Base-by-base conservation (phyloP, 2,113 vertebrate genomes). In the Melanocharis versteri region DNA sequence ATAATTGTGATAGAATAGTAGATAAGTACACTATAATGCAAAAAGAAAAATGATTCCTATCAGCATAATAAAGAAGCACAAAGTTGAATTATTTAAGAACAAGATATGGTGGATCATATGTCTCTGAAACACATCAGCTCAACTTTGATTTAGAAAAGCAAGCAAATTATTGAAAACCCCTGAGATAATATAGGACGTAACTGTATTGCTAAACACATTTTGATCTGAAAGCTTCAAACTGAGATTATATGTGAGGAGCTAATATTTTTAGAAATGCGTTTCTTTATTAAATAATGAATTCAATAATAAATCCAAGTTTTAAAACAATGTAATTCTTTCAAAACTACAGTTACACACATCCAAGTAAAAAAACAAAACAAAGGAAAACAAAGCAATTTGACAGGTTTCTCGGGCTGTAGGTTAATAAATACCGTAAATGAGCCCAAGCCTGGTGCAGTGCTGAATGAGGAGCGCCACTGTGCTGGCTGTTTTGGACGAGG, bases 141-240 rank as follows among this genome's bases (percentile, higher is more conserved):
- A 83, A 68, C 9, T 28, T 8, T 69, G 62, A 35, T 42, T 77
- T 33, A 77, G 45, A 81, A 87, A 84, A 73, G 8, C 16, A n/a
- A 71, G 21, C 0, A 0, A 65, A 53, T 56, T 56, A 53, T 12
- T 75, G 33, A 48, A 79, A 81, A 73, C 1, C 3, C 17, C 2
- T 16, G 40, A 91, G 24, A 35, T 61, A 73, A 69, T 28, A 51
- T 9, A 33, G 40, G 11, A 48, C 50, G 20, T 83, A 31, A 51
- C 14, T 40, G 4, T 61, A 65, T 54, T 75, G 4, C 6, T 57
- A 23, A 70, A 35, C 7, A 54, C 2, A 50, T 58, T 70, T 84
- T 44, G 22, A 62, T 66, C 18, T 58, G 56, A 75, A 92, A 50
- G 3, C 7, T 82, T 77, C 48, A 78, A 65, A 57, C 28, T 68